Base-by-base conservation (phyloP, 2,797 vertebrate genomes). In the Clarias laeviceps region DNA sequence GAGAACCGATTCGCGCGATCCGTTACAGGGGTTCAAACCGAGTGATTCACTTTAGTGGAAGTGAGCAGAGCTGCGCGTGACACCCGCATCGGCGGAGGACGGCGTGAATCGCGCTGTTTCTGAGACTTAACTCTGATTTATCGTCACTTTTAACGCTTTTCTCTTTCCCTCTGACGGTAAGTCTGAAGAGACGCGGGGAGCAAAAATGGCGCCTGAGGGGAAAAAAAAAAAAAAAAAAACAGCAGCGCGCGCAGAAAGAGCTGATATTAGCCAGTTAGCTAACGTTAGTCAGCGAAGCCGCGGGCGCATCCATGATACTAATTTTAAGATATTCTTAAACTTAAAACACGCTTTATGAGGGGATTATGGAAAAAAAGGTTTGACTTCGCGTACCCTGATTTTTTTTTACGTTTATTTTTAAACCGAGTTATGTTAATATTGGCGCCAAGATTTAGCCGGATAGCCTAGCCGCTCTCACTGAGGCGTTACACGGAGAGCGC, bases 1-100 rank as follows among this genome's bases (percentile, higher is more conserved):
- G 50, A 64, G 80, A 86, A 70, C 45, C 85, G 80, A 83, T 83
- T 86, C 85, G 17, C 34, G 40, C 62, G 65, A 76, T 70, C 61
- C 65, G n/a, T 70, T 37, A 56, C n/a, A n/a, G 12, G 15, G 20
- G 54, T 78, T 78, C 64, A 79, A 84, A 79, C 29, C 54, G 65
- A 65, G 73, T 66, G 64, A 70, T 80, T 84, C 83, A 70, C 45
- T 50, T 27, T 12, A 80, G 61, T 45, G 37, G 37, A 65, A 80
- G 78, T 29, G 78, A 80, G 64, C 78, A 65, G 78, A 80, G 61
- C 11, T 34, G 59, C 59, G 22, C 59, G 77, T 20, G 59, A 45
- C 57, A 27, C 59, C 45, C 37, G 61, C 34, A 0, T 40, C 24
- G 24, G 61, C 40, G 18, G 0, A 45, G 1, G 24, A 27, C 24